Evolutionary conservation across 2,113 vertebrate genomes (phyloP).

Genomic region (Lasiurus borealis): DNA sequence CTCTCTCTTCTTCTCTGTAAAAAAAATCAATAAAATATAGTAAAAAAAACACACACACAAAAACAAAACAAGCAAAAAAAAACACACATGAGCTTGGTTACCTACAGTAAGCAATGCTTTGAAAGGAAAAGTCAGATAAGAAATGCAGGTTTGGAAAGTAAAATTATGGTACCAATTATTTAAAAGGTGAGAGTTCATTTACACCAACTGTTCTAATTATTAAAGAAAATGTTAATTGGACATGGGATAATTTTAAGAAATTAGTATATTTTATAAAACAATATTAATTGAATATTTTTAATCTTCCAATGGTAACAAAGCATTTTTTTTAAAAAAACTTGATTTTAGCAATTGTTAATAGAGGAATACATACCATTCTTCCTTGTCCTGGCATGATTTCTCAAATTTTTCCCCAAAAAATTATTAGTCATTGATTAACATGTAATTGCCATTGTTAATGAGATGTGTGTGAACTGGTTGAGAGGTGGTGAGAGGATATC

Average conservation of each 20-base stretch:
- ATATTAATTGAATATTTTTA: neutral
- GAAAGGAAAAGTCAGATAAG: neutral
- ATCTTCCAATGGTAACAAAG: neutral
- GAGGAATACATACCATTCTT: neutral
- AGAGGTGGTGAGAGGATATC: neutral
- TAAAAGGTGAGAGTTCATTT: neutral
- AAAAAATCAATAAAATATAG: too few relatives aligned
- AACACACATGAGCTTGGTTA: neutral
- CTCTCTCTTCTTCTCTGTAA: too few relatives aligned
- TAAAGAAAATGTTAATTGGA: slow-evolving; percentile 11
- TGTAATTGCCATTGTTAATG: neutral
- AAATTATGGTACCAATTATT: neutral
- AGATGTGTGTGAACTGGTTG: neutral
- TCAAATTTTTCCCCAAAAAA: neutral
- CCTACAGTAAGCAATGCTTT: neutral
- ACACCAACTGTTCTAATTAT: neutral
- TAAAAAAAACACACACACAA: too few relatives aligned
- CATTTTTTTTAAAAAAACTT: neutral
- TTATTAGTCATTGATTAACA: neutral
- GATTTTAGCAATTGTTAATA: neutral
- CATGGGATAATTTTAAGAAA: neutral
- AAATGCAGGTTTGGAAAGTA: neutral
- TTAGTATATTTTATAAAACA: neutral
- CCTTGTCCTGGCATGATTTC: neutral
- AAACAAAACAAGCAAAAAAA: too few relatives aligned